Base-by-base conservation (phyloP, 2,797 vertebrate species). In the Rhinophrynus dorsalis region DNA sequence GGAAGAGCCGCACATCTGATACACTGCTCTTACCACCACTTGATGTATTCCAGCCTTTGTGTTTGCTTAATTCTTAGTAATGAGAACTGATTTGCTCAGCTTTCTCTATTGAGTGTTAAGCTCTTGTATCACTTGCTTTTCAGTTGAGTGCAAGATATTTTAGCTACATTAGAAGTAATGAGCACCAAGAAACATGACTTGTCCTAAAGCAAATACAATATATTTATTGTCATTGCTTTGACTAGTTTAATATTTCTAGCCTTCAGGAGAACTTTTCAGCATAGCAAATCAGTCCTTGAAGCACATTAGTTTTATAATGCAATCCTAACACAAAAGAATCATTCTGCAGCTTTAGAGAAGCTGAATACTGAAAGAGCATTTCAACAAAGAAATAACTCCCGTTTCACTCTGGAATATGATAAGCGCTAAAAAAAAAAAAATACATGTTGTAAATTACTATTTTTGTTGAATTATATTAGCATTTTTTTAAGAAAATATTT, bases 371-470 rank as follows among this genome's bases (percentile, higher is more conserved):
- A 42, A 42, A 42, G 9, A 42, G 10, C 3, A 15, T 42, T 42
- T 42, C 38, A 42, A 18, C 38, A 42, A 4, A n/a, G n/a, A 42
- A 42, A 42, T 42, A 42, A 3, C 2, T 3, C 10, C 38, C 3
- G 5, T 18, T 42, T 42, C 38, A 42, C 72, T 3, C 75, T 82
- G 78, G 78, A 32, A 32, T 81, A 78, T 81, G 85, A 74, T 32
- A 83, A 80, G 82, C 79, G 71, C 78, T 80, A 78, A 74, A 82
- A 76, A n/a, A n/a, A n/a, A n/a, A n/a, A n/a, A n/a, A n/a, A n/a
- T n/a, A n/a, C n/a, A n/a, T n/a, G n/a, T n/a, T n/a, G n/a, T n/a
- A n/a, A n/a, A n/a, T n/a, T n/a, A n/a, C n/a, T n/a, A n/a, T n/a
- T n/a, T n/a, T n/a, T n/a, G n/a, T n/a, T n/a, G n/a, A n/a, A n/a